These are phyloP conservation scores for Bos javanicus DNA, from an alignment of 2,113 vertebrate species.

Conservation along the genomic window DNA sequence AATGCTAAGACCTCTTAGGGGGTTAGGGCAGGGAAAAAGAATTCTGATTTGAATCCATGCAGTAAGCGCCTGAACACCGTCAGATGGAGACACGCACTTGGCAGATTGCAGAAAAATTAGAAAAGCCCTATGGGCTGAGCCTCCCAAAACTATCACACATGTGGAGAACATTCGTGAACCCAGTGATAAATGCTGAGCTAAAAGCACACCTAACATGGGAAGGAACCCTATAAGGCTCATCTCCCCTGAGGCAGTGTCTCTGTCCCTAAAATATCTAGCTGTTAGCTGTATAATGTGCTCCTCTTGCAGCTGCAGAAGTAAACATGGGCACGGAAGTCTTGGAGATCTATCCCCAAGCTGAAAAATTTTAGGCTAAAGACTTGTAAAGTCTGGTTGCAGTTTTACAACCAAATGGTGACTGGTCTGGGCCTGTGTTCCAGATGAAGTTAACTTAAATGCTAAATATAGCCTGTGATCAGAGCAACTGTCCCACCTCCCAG, in stretches of 20 bases:
- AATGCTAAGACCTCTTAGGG: not conserved
- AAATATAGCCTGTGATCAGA: not conserved
- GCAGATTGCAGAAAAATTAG: not conserved
- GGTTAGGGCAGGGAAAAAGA: not conserved
- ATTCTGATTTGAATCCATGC: not conserved
- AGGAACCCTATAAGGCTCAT: not conserved
- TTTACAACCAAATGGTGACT: not conserved
- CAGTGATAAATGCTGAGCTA: not conserved
- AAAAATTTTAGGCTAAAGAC: not conserved
- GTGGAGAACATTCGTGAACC: not conserved
- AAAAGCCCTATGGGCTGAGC: not conserved
- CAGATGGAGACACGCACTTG: not conserved
- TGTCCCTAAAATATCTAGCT: not conserved
- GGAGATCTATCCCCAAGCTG: not conserved
- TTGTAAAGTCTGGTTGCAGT: not conserved
- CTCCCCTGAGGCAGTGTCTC: not conserved
- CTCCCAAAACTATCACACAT: not conserved
- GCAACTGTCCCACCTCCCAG: fast-evolving
- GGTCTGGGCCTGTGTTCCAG: not conserved
- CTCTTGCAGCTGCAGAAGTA: not conserved
- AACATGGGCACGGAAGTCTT: not conserved
- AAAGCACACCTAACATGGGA: not conserved
- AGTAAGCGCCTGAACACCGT: not conserved
- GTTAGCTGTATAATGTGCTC: not conserved
- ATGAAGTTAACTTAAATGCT: not conserved